These are phyloP conservation scores for Parnassius apollo DNA, from an alignment of 2,888 invertebrate species.

Conservation along the genomic window DNA sequence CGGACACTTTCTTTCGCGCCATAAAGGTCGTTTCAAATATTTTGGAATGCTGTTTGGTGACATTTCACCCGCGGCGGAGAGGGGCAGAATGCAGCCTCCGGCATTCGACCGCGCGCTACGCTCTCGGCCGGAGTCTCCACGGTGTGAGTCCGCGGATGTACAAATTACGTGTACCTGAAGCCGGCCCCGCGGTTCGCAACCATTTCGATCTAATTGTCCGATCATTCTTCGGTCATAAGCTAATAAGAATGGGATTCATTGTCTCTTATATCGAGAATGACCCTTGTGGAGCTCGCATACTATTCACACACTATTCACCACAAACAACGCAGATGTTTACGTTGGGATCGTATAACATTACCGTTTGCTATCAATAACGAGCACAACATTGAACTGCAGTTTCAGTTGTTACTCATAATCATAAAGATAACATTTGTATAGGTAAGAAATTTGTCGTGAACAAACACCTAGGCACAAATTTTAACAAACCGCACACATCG, in stretches of 20 bases:
- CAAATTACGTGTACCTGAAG: conserved; percentile 25
- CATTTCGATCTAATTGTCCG: background rate
- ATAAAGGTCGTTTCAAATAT: conserved; percentile 82
- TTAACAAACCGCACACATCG: conserved; percentile 1
- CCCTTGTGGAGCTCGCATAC: conserved; percentile 36
- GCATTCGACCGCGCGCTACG: conserved; percentile 61
- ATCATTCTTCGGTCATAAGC: conserved; percentile 8
- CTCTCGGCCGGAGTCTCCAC: conserved; percentile 33
- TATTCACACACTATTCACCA: conserved; percentile 25
- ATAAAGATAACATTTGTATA: conserved; percentile 22
- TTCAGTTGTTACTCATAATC: background rate
- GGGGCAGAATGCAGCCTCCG: conserved; percentile 62
- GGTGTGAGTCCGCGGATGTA: conserved; percentile 1
- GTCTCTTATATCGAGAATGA: conserved; percentile 35
- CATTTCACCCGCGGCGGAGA: conserved; percentile 74
- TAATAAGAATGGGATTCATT: conserved; percentile 20
- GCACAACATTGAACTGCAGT: too few relatives aligned
- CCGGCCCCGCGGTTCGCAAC: conserved; percentile 7
- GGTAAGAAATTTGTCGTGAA: too few relatives aligned
- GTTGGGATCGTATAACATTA: too few relatives aligned
- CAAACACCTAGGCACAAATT: background rate
- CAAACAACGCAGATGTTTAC: too few relatives aligned
- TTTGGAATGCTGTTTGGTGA: conserved; percentile 80
- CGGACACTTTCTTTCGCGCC: conserved; percentile 79
- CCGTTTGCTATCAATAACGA: too few relatives aligned